Conservation (phyloP, 2,888 invertebrate genomes). For the Leptogaster cylindrica region DNA sequence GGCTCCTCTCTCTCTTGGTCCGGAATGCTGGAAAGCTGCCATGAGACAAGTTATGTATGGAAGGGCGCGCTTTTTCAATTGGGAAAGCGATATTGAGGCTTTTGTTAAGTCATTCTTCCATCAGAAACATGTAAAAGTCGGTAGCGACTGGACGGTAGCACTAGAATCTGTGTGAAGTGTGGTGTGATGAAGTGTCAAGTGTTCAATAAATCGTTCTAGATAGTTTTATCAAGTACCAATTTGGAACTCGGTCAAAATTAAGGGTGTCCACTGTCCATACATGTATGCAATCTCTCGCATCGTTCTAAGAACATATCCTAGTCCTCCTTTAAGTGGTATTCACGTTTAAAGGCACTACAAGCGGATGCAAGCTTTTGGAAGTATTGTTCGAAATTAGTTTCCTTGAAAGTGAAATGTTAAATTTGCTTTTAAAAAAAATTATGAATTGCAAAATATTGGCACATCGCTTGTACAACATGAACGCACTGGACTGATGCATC, state of each 20-base stretch:
- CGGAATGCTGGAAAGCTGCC: slow-evolving; percentile 4
- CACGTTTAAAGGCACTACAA: too few species aligned
- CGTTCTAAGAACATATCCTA: slow-evolving; percentile 21
- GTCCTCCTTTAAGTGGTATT: background rate
- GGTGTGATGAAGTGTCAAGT: slow-evolving; percentile 26
- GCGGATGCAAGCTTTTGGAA: too few species aligned
- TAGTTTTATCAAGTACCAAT: background rate
- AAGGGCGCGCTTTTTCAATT: slow-evolving; percentile 33
- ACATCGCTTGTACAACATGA: too few species aligned
- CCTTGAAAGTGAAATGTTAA: background rate
- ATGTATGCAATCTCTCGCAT: background rate
- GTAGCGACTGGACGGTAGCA: slow-evolving; percentile 18
- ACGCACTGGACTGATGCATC: too few species aligned
- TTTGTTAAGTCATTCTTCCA: slow-evolving; percentile 35
- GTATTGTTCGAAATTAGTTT: too few species aligned
- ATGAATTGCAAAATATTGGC: slow-evolving; percentile 12
- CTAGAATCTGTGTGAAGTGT: background rate
- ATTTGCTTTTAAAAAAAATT: background rate
- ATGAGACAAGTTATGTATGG: background rate
- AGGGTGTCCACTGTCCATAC: background rate
- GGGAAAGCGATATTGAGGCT: slow-evolving; percentile 26
- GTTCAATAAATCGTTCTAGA: too few species aligned
- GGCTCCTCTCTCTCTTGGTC: background rate
- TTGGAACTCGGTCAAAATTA: background rate
- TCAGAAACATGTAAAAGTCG: slow-evolving; percentile 42